phyloP scores from a whole-genome alignment of 1,140 invertebrate genomes.

The Lasioglossum albipes region DNA sequence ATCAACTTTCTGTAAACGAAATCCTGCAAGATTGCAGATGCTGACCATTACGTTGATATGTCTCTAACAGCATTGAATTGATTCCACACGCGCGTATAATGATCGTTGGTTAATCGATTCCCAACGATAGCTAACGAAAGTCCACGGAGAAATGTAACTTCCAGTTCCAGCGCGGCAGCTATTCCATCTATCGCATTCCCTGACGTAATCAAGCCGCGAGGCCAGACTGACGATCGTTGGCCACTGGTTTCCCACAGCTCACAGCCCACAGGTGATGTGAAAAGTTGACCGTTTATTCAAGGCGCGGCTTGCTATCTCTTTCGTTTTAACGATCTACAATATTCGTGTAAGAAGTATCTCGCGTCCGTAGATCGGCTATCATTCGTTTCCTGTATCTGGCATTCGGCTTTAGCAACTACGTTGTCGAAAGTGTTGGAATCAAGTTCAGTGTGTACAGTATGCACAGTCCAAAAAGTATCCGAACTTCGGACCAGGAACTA shows the following conservation, averaged over 20 bases:
- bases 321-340: conserved; percentile 3
- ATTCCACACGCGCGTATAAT: not conserved
- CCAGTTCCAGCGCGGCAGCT: not conserved
- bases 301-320: conserved; percentile 34
- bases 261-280: conserved; percentile 22
- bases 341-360: not conserved
- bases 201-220: conserved; percentile 15
- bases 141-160: not conserved
- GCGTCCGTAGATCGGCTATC: not conserved
- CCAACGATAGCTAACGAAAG: not conserved
- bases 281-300: conserved; percentile 11
- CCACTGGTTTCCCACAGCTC: conserved; percentile 31
- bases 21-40: no score
- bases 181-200: not conserved
- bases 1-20: no score
- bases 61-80: no score
- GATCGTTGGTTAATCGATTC: not conserved
- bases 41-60: no score
- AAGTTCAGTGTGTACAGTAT: not conserved
- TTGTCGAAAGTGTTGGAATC: no score
- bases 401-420: not conserved
- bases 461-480: no score
- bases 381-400: conserved; percentile 1
- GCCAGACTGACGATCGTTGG: conserved; percentile 3
- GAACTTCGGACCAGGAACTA: no score